Evolutionary conservation across 2,113 vertebrate species (phyloP).

Genomic region (Uropsilus gracilis): DNA sequence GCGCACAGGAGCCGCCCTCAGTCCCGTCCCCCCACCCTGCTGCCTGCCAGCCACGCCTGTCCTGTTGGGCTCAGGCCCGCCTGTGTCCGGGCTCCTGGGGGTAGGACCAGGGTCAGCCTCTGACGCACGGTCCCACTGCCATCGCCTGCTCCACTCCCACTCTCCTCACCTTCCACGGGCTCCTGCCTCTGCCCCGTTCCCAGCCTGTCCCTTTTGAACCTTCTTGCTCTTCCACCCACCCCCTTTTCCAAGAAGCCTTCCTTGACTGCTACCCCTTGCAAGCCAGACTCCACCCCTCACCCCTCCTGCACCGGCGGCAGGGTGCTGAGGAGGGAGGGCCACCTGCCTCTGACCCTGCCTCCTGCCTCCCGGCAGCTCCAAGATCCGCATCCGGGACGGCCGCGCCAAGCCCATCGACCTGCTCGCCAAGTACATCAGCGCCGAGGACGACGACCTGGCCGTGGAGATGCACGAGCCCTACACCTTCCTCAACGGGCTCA

Average conservation of each 20-base stretch:
- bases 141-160: too few relatives aligned
- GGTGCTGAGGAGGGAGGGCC: not conserved
- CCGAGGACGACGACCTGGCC: conserved; percentile 95
- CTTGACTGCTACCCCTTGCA: not conserved
- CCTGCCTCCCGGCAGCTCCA: conserved; percentile 87
- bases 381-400: conserved; percentile 96
- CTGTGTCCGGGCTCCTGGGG: too few relatives aligned
- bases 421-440: conserved; percentile 97
- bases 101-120: too few relatives aligned
- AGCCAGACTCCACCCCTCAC: too few relatives aligned
- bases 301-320: not conserved
- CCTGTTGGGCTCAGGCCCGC: too few relatives aligned
- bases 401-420: conserved; percentile 97
- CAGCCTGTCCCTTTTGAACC: not conserved
- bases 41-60: too few relatives aligned
- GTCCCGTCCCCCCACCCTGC: too few relatives aligned
- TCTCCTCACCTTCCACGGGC: rapidly evolving
- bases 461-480: conserved; percentile 99
- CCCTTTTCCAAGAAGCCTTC: not conserved
- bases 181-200: rapidly evolving
- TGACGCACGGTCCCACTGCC: rapidly evolving
- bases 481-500: conserved; percentile 96
- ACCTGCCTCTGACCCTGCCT: not conserved
- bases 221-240: not conserved
- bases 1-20: not conserved